Percentiles rank a stretch among this genome's conserved stretches.
Conservation (phyloP, 2,797 vertebrate species). For the Typhlichthys eigenmanni region DNA sequence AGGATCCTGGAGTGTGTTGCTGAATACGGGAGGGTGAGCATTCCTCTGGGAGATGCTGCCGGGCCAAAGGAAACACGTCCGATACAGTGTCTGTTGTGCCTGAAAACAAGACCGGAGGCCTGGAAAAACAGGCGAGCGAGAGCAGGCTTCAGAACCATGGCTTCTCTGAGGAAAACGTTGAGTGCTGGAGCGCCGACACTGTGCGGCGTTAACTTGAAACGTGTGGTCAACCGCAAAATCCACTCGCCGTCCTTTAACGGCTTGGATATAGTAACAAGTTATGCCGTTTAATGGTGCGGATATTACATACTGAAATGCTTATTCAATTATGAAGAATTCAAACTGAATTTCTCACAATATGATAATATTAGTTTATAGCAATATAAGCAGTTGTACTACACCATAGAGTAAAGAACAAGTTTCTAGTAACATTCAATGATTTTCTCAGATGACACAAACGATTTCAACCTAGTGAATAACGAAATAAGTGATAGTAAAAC, state of each 20-base stretch:
- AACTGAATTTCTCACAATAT: neutral
- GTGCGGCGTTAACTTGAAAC: slow-evolving; percentile 61
- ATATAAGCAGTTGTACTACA: slow-evolving; percentile 5
- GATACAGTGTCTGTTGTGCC: slow-evolving; percentile 79
- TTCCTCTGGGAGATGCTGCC: slow-evolving; percentile 57
- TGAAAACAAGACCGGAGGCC: slow-evolving; percentile 77
- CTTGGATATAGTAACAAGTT: slow-evolving; percentile 50
- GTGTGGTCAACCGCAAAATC: slow-evolving; percentile 60
- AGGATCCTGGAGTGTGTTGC: slow-evolving; percentile 68
- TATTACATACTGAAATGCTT: slow-evolving; percentile 28
- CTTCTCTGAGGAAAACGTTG: slow-evolving; percentile 60
- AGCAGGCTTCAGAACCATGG: slow-evolving; percentile 62
- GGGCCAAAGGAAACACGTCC: slow-evolving; percentile 79
- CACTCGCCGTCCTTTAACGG: slow-evolving; percentile 49
- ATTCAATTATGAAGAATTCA: neutral
- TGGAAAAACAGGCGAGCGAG: slow-evolving; percentile 73
- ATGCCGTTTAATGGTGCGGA: slow-evolving; percentile 39
- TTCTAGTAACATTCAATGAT: neutral
- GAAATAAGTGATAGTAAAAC: neutral
- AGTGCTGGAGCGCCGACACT: slow-evolving; percentile 55
- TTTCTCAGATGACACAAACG: neutral
- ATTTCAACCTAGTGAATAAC: neutral
- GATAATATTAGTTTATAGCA: neutral
- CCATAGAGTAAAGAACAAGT: neutral
- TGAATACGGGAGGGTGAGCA: slow-evolving; percentile 65